Percentiles rank a stretch among this genome's conserved stretches.
These are phyloP conservation scores for Pelecanus crispus DNA, from an alignment of 2,113 vertebrate genomes.

Conservation along the genomic window DNA sequence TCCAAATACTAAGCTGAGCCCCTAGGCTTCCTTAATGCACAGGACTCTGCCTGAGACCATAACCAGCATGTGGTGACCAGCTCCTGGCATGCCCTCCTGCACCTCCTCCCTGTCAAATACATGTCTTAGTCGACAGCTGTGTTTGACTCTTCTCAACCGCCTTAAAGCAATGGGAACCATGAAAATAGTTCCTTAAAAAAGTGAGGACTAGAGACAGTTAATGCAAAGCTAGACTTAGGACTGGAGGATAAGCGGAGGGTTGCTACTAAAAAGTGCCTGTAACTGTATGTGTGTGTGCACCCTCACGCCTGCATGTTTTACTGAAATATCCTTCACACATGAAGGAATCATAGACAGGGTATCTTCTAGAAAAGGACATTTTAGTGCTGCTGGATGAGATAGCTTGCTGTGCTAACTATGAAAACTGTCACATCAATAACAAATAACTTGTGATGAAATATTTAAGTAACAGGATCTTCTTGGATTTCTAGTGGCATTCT, in stretches of 20 bases:
- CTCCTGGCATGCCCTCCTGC: background rate
- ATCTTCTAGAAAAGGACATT: background rate
- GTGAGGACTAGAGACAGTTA: background rate
- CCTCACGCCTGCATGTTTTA: background rate
- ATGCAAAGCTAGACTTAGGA: background rate
- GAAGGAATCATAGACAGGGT: background rate
- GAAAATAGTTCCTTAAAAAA: background rate
- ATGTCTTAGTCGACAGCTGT: background rate
- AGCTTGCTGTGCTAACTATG: background rate
- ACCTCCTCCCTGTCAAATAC: background rate
- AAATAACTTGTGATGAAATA: slow-evolving; percentile 55
- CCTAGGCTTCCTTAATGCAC: background rate
- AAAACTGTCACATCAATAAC: slow-evolving; percentile 36
- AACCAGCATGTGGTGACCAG: background rate
- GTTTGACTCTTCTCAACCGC: background rate
- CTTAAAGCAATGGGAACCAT: background rate
- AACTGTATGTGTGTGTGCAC: background rate
- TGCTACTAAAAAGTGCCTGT: background rate
- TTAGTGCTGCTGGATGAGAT: background rate
- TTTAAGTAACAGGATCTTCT: slow-evolving; percentile 40
- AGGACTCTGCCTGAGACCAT: background rate
- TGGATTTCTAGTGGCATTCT: slow-evolving; percentile 22
- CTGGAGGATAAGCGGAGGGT: background rate
- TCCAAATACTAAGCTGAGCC: background rate
- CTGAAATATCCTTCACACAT: background rate